A percentile compares a stretch with the other conserved stretches of the same genome.
Evolutionary conservation across 2,797 vertebrate genomes (phyloP).

Genomic region (Oryzias sinensis): DNA sequence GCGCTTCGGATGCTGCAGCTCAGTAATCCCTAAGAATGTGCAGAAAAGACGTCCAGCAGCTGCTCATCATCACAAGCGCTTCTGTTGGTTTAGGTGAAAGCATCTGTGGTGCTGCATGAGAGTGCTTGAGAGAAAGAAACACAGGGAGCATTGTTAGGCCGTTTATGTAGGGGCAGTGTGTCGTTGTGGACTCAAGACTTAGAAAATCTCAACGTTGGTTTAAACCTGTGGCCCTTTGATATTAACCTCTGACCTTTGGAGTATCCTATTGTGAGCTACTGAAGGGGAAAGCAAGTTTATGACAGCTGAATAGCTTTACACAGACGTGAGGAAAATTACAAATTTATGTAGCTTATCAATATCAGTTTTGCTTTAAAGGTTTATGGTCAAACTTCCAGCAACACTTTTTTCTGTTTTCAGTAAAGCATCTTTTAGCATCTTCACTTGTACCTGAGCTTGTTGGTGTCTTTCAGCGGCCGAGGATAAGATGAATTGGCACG

Average conservation of each 20-base stretch:
- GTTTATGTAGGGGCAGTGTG: slow-evolving; percentile 6
- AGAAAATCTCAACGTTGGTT: slow-evolving; percentile 17
- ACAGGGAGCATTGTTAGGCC: slow-evolving; percentile 20
- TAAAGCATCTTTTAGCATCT: too few relatives aligned
- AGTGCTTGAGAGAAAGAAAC: slow-evolving; percentile 10
- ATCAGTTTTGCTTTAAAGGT: not conserved
- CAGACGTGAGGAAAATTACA: not conserved
- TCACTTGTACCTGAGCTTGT: too few relatives aligned
- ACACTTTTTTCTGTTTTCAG: too few relatives aligned
- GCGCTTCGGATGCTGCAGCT: slow-evolving; percentile 42
- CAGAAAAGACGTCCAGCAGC: slow-evolving; percentile 36
- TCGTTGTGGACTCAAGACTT: slow-evolving; percentile 16
- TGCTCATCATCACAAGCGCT: slow-evolving; percentile 28
- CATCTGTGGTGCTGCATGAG: slow-evolving; percentile 11
- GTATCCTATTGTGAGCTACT: slow-evolving; percentile 26
- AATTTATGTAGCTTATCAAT: not conserved
- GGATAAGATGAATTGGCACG: slow-evolving; percentile 95
- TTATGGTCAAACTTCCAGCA: too few relatives aligned
- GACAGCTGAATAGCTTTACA: slow-evolving; percentile 13
- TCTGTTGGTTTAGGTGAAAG: slow-evolving; percentile 34
- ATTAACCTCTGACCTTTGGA: slow-evolving; percentile 34
- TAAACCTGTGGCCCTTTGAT: slow-evolving; percentile 24
- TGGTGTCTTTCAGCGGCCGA: slow-evolving; percentile 77
- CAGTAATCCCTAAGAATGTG: slow-evolving; percentile 69
- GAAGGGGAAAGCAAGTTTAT: slow-evolving; percentile 28